Evolutionary conservation across 2,797 vertebrate species (phyloP), one percentile per base, ranked within the genome.

Genomic region (Prionace glauca): DNA sequence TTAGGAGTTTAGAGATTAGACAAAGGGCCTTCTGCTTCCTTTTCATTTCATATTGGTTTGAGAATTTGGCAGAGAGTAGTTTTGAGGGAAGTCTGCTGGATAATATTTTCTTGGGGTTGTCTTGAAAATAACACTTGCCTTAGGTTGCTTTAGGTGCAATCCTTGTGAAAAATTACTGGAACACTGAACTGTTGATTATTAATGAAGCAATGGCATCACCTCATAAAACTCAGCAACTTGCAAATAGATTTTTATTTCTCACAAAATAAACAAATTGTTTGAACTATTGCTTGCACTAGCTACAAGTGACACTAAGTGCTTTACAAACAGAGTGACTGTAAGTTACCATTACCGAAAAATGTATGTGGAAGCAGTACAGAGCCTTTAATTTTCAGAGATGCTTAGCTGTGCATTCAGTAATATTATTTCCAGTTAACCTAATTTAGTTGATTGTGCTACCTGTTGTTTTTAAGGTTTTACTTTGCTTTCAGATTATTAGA

Each of bases 181-280:
- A 50, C 71, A 56, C 14, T 95, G 71, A 95, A 95, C 93, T 95
- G 93, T 72, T 95, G 93, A 95, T 95, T 95, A 95, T 95, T 95
- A 95, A 77, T 95, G 93, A 95, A 77, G 93, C 93, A 95, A 95
- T 74, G 93, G 93, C 93, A 77, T 77, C 93, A 95, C 71, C 93
- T 95, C 93, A 95, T 95, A 95, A 95, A 95, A 95, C 71, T 56
- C 93, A 77, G 45, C 71, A 95, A 95, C 93, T 95, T 95, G 93
- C 93, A 95, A 95, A 95, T 95, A 95, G 93, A 95, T 95, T 95
- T 95, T 95, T 74, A 95, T 95, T 95, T 95, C 93, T n/a, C 77
- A 95, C 93, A 95, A 95, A 74, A 95, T 95, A 95, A 45, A 77
- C 93, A 95, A 92, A 92, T 74, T 95, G 93, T 95, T 95, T 95